A percentile compares a stretch with the other conserved stretches of the same genome.
Conservation (phyloP, 2,797 vertebrate genomes). For the Microctenopoma stevenorrisi region DNA sequence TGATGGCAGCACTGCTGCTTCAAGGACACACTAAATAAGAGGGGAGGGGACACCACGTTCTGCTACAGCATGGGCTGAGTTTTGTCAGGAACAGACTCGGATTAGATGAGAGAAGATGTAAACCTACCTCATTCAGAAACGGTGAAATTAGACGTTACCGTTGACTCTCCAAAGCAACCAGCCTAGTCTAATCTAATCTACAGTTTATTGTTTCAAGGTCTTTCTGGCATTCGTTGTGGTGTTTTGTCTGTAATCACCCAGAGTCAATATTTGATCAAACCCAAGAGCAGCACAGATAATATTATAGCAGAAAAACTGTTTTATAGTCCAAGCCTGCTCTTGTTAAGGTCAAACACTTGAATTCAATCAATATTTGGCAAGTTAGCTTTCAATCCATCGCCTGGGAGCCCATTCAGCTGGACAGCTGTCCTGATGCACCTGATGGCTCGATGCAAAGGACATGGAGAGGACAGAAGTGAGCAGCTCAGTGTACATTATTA, state of each 20-base stretch:
- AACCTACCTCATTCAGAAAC: neutral
- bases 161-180: constrained; percentile 9
- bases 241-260: constrained; percentile 27
- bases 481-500: constrained; percentile 31
- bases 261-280: constrained; percentile 20
- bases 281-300: constrained; percentile 17
- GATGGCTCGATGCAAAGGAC: constrained; percentile 80
- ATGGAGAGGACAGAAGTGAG: constrained; percentile 61
- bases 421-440: constrained; percentile 67
- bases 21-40: constrained; percentile 49
- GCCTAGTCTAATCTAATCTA: neutral
- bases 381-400: constrained; percentile 86
- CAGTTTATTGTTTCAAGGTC: constrained; percentile 21
- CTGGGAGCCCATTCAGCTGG: constrained; percentile 85
- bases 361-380: constrained; percentile 60
- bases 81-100: constrained; percentile 82
- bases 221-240: neutral
- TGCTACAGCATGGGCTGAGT: constrained; percentile 81
- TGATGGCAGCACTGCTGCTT: constrained; percentile 44
- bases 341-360: constrained; percentile 46
- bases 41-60: neutral
- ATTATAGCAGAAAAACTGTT: constrained; percentile 37
- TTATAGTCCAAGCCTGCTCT: constrained; percentile 31
- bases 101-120: constrained; percentile 59
- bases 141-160: neutral